Percentiles rank a stretch among this genome's conserved stretches.
phyloP scores from a whole-genome alignment of 2,113 vertebrate genomes.

The Carollia perspicillata region DNA sequence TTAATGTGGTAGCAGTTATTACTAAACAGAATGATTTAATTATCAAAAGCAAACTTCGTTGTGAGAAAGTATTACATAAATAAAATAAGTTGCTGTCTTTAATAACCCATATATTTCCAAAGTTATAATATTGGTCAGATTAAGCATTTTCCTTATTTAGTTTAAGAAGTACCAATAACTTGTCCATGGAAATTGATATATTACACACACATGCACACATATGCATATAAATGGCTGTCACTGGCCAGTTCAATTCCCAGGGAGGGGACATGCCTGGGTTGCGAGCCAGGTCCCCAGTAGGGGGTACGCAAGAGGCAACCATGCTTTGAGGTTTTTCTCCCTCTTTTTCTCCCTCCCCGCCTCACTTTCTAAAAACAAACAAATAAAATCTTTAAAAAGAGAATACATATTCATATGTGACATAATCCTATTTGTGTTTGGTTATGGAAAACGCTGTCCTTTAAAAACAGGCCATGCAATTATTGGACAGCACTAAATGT shows the following conservation, averaged over 20 bases:
- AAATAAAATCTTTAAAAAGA: not conserved
- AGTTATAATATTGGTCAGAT: not conserved
- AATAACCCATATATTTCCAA: slow-evolving; percentile 16
- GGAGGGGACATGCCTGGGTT: too few species aligned
- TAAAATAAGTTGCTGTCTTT: not conserved
- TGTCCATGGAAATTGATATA: not conserved
- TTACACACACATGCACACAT: not conserved
- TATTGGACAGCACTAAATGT: not conserved
- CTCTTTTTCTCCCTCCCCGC: too few species aligned
- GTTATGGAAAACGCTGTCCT: not conserved
- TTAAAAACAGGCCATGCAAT: not conserved
- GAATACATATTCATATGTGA: not conserved
- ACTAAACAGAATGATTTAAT: not conserved
- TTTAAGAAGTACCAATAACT: not conserved
- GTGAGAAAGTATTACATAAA: slow-evolving; percentile 13
- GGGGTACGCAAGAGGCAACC: too few species aligned
- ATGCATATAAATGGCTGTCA: not conserved
- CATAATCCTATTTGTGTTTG: not conserved
- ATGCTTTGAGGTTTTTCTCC: too few species aligned
- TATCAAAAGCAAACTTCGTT: slow-evolving; percentile 28
- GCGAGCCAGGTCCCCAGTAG: too few species aligned
- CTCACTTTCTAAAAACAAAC: too few species aligned
- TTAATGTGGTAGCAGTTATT: not conserved
- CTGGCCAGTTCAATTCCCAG: not conserved
- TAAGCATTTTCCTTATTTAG: not conserved